Evolutionary conservation across 2,797 vertebrate genomes (phyloP).

Genomic region (Ispidina lecontei): DNA sequence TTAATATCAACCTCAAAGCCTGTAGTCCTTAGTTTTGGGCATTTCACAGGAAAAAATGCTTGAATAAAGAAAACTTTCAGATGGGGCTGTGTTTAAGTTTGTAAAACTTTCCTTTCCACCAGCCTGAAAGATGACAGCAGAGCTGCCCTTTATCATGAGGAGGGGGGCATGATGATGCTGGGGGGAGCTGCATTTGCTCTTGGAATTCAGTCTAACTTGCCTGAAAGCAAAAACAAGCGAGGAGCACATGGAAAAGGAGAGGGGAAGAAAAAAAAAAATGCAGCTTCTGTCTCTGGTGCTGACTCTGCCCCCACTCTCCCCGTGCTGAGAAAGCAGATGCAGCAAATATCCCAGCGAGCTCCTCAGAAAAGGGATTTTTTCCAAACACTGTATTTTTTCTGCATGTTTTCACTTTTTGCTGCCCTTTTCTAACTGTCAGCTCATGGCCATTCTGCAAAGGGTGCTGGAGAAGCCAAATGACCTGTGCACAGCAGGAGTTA

Average conservation of each 20-base stretch:
- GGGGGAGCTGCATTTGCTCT: neutral
- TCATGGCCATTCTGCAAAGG: neutral
- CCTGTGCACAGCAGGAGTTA: neutral
- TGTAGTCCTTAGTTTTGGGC: neutral
- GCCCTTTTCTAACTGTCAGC: neutral
- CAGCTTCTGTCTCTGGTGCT: slow-evolving; percentile 57
- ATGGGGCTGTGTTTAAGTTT: neutral
- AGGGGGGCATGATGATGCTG: neutral
- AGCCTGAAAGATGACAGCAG: neutral
- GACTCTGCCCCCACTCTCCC: neutral
- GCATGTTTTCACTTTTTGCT: neutral
- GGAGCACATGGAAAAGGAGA: neutral
- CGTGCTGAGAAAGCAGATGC: neutral
- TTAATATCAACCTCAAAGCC: neutral
- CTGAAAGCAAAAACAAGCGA: neutral
- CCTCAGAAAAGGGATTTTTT: neutral
- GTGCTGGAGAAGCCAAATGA: neutral
- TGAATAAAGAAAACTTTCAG: neutral
- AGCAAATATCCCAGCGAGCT: neutral
- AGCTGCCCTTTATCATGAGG: neutral
- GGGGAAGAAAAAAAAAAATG: neutral
- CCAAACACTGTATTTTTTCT: neutral
- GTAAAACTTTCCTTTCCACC: neutral
- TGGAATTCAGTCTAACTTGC: neutral
- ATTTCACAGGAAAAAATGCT: neutral